A percentile compares a stretch with the other conserved stretches of the same genome.
Evolutionary conservation across 2,113 vertebrate species (phyloP).

Genomic region (Rhegmatorhina hoffmannsi): DNA sequence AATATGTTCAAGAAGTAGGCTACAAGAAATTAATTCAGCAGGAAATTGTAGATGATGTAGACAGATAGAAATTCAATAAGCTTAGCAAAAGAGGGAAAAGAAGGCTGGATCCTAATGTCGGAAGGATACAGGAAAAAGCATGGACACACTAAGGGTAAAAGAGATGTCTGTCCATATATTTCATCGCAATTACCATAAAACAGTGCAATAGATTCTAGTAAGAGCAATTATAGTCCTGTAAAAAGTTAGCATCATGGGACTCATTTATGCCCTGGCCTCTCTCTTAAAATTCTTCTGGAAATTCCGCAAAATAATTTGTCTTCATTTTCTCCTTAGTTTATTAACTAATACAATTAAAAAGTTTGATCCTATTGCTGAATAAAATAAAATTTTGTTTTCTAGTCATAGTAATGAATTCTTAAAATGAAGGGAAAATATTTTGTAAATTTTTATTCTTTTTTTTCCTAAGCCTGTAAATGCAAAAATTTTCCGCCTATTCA

Average conservation of each 20-base stretch:
- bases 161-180: not conserved
- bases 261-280: not conserved
- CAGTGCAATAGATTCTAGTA: not conserved
- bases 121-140: not conserved
- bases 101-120: not conserved
- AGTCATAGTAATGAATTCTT: not conserved
- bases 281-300: not conserved
- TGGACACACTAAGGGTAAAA: not conserved
- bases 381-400: not conserved
- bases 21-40: constrained; percentile 40
- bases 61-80: constrained; percentile 59
- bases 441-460: not conserved
- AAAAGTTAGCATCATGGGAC: not conserved
- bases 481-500: not conserved
- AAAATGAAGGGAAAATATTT: constrained; percentile 21
- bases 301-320: not conserved
- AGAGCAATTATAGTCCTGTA: not conserved
- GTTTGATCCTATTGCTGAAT: not conserved
- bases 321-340: not conserved
- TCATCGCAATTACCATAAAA: not conserved
- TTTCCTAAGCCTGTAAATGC: not conserved
- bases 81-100: not conserved
- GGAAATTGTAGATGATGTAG: constrained; percentile 43
- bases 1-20: constrained; percentile 28
- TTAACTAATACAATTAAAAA: not conserved